Evolutionary conservation across 2,113 vertebrate genomes (phyloP).

Genomic region (Osmerus mordax): DNA sequence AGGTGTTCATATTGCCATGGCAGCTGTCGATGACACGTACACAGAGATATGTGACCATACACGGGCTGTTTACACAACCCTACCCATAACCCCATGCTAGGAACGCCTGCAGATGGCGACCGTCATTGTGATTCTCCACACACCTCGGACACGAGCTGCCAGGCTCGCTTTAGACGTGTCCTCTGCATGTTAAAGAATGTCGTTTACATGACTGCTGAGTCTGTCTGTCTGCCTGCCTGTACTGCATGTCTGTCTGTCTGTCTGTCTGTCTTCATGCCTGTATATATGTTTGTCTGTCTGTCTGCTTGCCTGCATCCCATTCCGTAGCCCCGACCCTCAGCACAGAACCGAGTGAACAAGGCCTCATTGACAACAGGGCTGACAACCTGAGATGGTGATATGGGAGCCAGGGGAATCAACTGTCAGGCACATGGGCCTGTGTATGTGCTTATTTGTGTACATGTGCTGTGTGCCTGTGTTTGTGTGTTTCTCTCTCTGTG

Average conservation of each 20-base stretch:
- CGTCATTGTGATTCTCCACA: neutral
- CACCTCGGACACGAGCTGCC: neutral
- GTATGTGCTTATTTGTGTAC: neutral
- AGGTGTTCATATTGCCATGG: slow-evolving; percentile 2
- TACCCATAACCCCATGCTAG: neutral
- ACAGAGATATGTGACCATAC: neutral
- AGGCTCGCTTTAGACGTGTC: neutral
- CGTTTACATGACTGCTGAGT: neutral
- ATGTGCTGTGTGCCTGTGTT: slow-evolving; percentile 8
- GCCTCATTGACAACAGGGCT: slow-evolving; percentile 29
- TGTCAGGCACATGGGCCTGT: neutral
- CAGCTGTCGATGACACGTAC: neutral
- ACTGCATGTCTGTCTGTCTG: too few relatives aligned
- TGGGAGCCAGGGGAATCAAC: slow-evolving; percentile 6
- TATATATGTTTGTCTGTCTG: too few relatives aligned
- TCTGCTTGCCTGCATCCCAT: too few relatives aligned
- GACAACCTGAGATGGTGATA: slow-evolving; percentile 21
- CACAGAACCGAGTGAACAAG: slow-evolving; percentile 4
- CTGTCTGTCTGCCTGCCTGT: neutral
- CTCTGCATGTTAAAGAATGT: neutral
- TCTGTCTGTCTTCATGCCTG: too few relatives aligned
- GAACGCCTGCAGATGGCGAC: neutral
- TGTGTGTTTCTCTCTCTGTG: neutral
- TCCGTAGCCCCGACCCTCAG: neutral
- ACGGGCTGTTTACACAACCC: neutral